Conservation (phyloP, 1,140 invertebrate genomes). For the Caenorhabditis brenneri region DNA sequence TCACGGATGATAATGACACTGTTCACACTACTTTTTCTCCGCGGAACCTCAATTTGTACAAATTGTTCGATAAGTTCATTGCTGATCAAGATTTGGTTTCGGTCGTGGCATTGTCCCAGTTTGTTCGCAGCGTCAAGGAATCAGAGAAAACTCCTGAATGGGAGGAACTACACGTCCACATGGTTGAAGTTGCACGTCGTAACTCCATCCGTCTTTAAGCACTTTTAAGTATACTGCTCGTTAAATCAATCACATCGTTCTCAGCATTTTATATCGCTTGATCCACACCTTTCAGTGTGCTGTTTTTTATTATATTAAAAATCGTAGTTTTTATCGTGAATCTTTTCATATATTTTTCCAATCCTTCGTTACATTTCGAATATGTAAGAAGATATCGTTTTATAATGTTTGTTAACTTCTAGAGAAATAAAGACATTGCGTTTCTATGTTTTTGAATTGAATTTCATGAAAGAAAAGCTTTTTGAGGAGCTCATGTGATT, state of each 20-base stretch:
- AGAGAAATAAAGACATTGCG: too few relatives aligned
- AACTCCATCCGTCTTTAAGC: neutral
- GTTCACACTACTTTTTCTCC: neutral
- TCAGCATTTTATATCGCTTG: too few relatives aligned
- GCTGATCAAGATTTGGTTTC: neutral
- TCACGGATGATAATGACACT: too few relatives aligned
- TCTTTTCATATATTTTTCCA: too few relatives aligned
- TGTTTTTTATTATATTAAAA: too few relatives aligned
- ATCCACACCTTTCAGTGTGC: too few relatives aligned
- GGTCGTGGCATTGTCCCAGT: neutral
- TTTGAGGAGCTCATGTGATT: too few relatives aligned
- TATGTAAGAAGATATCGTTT: too few relatives aligned
- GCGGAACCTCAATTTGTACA: neutral
- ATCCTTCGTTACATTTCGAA: too few relatives aligned
- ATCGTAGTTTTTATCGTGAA: constrained; percentile 11
- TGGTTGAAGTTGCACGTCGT: neutral
- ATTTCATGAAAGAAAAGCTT: too few relatives aligned
- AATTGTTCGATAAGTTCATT: neutral
- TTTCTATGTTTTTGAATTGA: too few relatives aligned
- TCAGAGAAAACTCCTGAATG: neutral
- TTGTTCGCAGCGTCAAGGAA: neutral
- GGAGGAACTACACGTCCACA: neutral
- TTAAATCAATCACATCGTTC: too few relatives aligned
- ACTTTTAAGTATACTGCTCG: neutral
- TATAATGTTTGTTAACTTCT: neutral